Evolutionary conservation across 2,888 invertebrate genomes (phyloP), one percentile per base, ranked within the genome.

Genomic region (Onthophagus sagittarius): DNA sequence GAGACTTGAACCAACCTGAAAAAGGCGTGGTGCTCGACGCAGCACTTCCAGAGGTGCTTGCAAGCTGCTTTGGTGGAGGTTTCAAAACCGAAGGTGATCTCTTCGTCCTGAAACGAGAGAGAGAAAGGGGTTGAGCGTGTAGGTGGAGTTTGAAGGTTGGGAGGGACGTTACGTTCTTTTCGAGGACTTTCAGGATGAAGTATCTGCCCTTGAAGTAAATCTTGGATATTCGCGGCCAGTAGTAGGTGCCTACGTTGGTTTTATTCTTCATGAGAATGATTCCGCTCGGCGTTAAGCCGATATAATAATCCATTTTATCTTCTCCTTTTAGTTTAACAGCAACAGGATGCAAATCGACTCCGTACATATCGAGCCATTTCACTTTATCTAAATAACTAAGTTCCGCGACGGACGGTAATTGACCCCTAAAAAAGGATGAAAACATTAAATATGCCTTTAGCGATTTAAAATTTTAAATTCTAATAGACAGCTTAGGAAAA

Each of bases 311-410:
- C 77, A 96, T 95, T 83, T 95, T 97, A 86, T 97, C 97, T 88
- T 98, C 97, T 75, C 96, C 96, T 97, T 97, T 15, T 62, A 63
- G 31, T 76, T 81, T 90, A 88, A 97, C 97, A 91, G 97, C 87
- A 76, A 98, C 98, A 71, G 97, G 97, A 88, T 98, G 98, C 80
- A 98, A 90, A 88, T 98, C 98, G 70, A 98, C 97, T 71, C 98
- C 98, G 84, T 98, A 98, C 95, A 98, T 96, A 85, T 98, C 98
- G 82, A 98, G 90, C 98, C 98, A 98, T 90, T 98, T 98, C 80
- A 97, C 96, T 90, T 97, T 96, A 86, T 98, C 97, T 85, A 98
- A 89, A 87, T 95, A 98, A 88, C 94, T 95, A 81, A 97, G 89
- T 87, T 98, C 98, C 53, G 97, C 97, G 79, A 94, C 92, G 72